Conservation (phyloP, 2,113 vertebrate genomes). For the Gnathonemus echidnorhynchus region DNA sequence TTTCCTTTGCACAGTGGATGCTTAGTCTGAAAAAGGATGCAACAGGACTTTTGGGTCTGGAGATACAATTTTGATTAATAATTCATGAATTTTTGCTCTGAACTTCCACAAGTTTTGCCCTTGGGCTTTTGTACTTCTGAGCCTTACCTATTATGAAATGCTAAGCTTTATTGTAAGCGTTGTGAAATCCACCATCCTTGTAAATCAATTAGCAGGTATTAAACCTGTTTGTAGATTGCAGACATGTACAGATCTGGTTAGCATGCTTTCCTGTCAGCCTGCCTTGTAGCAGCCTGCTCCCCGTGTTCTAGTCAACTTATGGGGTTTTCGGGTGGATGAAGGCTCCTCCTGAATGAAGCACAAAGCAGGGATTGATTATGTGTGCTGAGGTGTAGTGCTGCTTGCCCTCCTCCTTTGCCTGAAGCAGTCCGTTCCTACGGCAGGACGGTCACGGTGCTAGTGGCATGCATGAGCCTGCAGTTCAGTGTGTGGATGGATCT, state of each 20-base stretch:
- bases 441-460: neutral
- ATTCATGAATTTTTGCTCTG: neutral
- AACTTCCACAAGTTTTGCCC: neutral
- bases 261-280: neutral
- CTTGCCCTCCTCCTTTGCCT: neutral
- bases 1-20: neutral
- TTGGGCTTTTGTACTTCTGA: neutral
- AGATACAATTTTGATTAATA: neutral
- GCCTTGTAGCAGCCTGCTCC: neutral
- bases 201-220: neutral
- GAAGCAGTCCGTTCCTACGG: neutral
- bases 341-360: slow-evolving; percentile 1
- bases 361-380: slow-evolving; percentile 14
- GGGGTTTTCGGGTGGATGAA: neutral
- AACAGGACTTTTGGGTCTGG: neutral
- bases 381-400: neutral
- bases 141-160: neutral
- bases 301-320: neutral
- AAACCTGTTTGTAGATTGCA: neutral
- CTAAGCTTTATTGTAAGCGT: neutral
- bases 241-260: neutral
- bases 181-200: neutral
- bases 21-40: neutral
- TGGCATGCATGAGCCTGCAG: slow-evolving; percentile 8
- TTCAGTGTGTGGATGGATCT: neutral